Conservation (phyloP, 2,888 invertebrate species). For the Trileptium ribeirensis region DNA sequence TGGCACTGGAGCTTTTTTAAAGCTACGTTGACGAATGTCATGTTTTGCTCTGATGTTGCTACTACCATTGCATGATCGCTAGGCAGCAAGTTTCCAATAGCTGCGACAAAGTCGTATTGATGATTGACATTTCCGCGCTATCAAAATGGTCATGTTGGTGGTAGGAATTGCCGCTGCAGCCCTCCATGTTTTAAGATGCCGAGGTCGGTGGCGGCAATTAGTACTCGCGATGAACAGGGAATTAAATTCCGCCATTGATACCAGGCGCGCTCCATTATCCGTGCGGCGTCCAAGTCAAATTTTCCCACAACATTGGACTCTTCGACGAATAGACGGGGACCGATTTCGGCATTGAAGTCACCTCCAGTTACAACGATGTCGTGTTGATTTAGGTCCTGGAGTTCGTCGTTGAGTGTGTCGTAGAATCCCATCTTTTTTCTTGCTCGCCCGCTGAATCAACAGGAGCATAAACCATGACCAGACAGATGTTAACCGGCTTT, state of each 20-base stretch:
- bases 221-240: background rate
- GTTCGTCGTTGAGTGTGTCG: background rate
- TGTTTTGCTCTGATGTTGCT: no score
- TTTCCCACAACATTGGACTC: background rate
- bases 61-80: no score
- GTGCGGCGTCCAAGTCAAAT: background rate
- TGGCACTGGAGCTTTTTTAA: no score
- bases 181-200: background rate
- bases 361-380: background rate
- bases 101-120: no score
- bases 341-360: background rate
- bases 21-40: no score
- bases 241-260: background rate
- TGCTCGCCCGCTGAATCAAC: background rate
- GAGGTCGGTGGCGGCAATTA: background rate
- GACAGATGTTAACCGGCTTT: background rate
- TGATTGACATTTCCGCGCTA: no score
- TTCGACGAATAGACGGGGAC: background rate
- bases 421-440: background rate
- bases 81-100: no score
- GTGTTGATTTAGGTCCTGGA: background rate
- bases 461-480: background rate
- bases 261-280: background rate
- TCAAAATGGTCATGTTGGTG: no score
- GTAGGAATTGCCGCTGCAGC: no score